Evolutionary conservation across 1,140 invertebrate species (phyloP), one percentile per base, ranked within the genome.

Genomic region (Calosoma granatense): DNA sequence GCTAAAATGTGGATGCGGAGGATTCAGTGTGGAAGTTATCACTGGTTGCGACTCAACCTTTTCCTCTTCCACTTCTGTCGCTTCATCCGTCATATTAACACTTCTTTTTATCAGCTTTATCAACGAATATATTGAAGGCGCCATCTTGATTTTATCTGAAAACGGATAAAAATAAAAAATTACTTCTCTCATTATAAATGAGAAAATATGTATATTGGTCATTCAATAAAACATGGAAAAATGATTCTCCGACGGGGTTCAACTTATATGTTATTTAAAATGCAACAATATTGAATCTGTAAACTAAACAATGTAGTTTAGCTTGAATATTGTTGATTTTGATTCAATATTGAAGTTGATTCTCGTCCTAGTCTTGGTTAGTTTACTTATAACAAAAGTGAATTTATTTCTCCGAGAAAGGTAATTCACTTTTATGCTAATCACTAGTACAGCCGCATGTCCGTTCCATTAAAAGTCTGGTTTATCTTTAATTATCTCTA

Each of bases 41-140:
- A 20, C 51, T 14, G 3, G 53, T 1, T n/a, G 1, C 15, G 15
- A 6, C 12, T 54, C 3, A 6, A 12, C 1, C 1, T 14, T 54
- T 2, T 54, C 53, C 14, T 54, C 53, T 2, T 20, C 22, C 2
- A n/a, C 22, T 54, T 54, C 21, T 54, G 23, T 11, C 12, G 22
- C 12, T 26, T 54, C 53, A 19, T 36, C 26, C 26, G 26, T 9
- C 6, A 6, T n/a, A 36, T 36, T 36, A 6, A 36, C 26, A n/a
- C 41, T 6, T 47, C 21, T 54, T 19, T 21, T 22, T 22, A 54
- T 20, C n/a, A 54, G 14, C 22, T 21, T 22, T 22, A 54, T 20
- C n/a, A 54, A 12, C 22, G 53, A 54, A n/a, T 22, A n/a, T 22
- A 54, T 22, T 12, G 53, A 21, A 21, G 53, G 53, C 23, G 53